phyloP scores from a whole-genome alignment of 2,888 invertebrate species.

The Eledona agricola region DNA sequence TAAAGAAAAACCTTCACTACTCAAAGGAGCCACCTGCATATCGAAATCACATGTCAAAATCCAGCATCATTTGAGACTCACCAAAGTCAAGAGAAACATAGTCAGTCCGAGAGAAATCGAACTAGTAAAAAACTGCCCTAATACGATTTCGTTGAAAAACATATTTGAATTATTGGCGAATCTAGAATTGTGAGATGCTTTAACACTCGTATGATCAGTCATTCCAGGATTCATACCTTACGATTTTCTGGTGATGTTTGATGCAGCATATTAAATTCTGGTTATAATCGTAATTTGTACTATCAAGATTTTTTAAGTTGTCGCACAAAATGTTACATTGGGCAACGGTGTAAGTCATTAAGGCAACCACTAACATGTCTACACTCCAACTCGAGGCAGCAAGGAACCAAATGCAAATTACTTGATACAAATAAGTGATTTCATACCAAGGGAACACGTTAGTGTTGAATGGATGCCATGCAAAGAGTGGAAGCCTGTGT shows the following conservation, averaged over 20 bases:
- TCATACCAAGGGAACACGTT: not conserved
- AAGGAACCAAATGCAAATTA: not conserved
- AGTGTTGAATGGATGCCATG: conserved; percentile 14
- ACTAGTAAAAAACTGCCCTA: conserved; percentile 3
- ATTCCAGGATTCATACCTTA: too few relatives aligned
- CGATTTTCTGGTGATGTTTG: not conserved
- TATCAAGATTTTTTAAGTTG: not conserved
- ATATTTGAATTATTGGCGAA: not conserved
- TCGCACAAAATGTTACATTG: not conserved
- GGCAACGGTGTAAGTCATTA: not conserved
- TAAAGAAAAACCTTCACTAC: not conserved
- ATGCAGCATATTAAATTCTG: too few relatives aligned
- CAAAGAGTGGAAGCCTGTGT: conserved; percentile 1
- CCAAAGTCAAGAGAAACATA: conserved; percentile 3
- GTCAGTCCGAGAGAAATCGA: not conserved
- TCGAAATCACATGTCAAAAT: conserved; percentile 1
- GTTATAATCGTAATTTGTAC: too few relatives aligned
- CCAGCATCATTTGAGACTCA: conserved; percentile 1
- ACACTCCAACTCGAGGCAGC: not conserved
- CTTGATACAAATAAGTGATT: conserved; percentile 8
- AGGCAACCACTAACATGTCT: conserved; percentile 1
- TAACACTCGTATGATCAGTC: too few relatives aligned
- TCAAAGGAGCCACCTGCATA: conserved; percentile 5
- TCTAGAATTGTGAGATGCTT: too few relatives aligned
- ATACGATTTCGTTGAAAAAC: not conserved